Evolutionary conservation across 2,888 invertebrate species (phyloP), one percentile per base, ranked within the genome.

Genomic region (Noctua janthina): DNA sequence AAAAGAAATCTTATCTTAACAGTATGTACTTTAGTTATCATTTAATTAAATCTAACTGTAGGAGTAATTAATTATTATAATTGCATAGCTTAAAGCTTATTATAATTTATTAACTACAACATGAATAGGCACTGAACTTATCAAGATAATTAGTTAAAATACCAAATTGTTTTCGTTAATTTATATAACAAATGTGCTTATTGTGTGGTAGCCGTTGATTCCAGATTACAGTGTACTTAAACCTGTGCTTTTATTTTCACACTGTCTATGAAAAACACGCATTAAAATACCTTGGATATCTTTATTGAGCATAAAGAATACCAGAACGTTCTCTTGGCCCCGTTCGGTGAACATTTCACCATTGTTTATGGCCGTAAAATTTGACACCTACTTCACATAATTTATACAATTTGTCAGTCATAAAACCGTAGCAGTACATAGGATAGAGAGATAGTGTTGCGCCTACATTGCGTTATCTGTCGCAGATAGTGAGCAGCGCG

Each of bases 381-480:
- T 81, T 84, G 88, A 88, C 89, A 88, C 87, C 78, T 78, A 83
- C 71, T 84, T 79, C 83, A 85, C 88, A 89, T 89, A 88, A 86
- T 84, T 84, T 88, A 87, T 76, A 85, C 79, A 87, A 89, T 91
- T 89, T 90, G 86, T 91, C 90, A 89, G 86, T 78, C 69, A 87
- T 90, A 87, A 87, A 86, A 78, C 72, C 56, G 76, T 76, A 39
- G 71, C 85, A 81, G 78, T 81, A 86, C 81, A 88, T 82, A 74
- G 74, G 79, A 82, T 83, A 86, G 43, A 46, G 62, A 83, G 85
- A 86, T 77, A 82, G 84, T 56, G 81, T n/a, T 64, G 76, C 79
- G 82, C 83, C 83, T 90, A 88, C 89, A 88, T 87, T 92, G 84
- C 87, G 88, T 89, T 90, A 91, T 91, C 91, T 83, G 76, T 73